These are phyloP conservation scores for Stenopsyche tienmushanensis DNA, from an alignment of 1,140 invertebrate species.

Conservation along the genomic window DNA sequence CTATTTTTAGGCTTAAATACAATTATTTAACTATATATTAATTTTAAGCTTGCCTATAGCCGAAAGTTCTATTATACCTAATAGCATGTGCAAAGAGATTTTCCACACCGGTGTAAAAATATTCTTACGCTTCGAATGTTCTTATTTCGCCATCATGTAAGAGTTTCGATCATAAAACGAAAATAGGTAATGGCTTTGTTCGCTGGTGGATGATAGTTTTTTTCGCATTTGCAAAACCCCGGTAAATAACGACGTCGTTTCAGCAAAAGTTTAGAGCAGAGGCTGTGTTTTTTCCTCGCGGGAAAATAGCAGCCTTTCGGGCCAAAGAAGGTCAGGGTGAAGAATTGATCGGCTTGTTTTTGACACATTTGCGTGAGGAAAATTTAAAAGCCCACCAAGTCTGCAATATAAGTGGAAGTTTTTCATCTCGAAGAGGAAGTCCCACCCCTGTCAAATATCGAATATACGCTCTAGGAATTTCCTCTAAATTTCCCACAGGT, in stretches of 20 bases:
- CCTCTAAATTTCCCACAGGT: too few relatives aligned
- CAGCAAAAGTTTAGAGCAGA: conserved; percentile 2
- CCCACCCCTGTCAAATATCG: too few relatives aligned
- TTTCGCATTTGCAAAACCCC: background rate
- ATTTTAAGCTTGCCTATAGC: too few relatives aligned
- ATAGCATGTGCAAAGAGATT: too few relatives aligned
- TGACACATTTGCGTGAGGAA: conserved; percentile 18
- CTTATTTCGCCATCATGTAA: background rate
- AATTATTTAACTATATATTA: too few relatives aligned
- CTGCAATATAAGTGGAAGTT: too few relatives aligned
- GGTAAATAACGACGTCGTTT: conserved; percentile 18
- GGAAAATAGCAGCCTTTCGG: background rate
- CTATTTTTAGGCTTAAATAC: background rate
- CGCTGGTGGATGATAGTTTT: background rate
- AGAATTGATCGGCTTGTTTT: conserved; percentile 25
- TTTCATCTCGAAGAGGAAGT: too few relatives aligned
- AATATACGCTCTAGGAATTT: too few relatives aligned
- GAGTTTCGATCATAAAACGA: background rate
- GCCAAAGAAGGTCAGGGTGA: background rate
- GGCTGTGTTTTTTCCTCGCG: background rate
- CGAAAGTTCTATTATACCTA: too few relatives aligned
- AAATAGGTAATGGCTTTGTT: background rate
- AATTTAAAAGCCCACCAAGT: conserved; percentile 3
- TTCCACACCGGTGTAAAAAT: background rate
- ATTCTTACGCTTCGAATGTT: background rate